Evolutionary conservation across 2,888 invertebrate species (phyloP).

Genomic region (Macrosoma leucophasiata): DNA sequence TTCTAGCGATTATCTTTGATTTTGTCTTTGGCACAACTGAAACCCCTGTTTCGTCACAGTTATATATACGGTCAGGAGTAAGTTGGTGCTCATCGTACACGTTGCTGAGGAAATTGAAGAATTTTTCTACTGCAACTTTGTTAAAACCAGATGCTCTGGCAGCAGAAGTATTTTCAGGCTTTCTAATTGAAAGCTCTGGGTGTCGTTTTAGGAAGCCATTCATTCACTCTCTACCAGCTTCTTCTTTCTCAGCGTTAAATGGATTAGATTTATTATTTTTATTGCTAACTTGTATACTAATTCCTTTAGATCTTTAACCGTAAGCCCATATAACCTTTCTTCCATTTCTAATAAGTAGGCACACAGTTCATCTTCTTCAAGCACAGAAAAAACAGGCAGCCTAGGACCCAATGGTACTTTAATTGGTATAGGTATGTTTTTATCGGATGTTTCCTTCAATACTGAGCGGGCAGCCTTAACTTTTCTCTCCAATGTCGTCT

Average conservation of each 20-base stretch:
- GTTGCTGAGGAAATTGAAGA: slow-evolving; percentile 23
- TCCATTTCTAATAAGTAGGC: slow-evolving; percentile 19
- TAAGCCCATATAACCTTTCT: slow-evolving; percentile 21
- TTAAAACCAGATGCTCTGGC: slow-evolving; percentile 38
- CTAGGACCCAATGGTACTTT: slow-evolving; percentile 10
- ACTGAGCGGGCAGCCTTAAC: slow-evolving; percentile 12
- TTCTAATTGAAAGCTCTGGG: slow-evolving; percentile 26
- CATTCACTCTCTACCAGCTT: slow-evolving; percentile 36
- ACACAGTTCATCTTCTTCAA: slow-evolving; percentile 17
- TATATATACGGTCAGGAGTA: slow-evolving; percentile 31
- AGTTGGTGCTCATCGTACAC: slow-evolving; percentile 25
- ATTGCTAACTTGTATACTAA: slow-evolving; percentile 28
- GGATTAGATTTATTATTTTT: slow-evolving; percentile 30
- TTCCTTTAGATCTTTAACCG: slow-evolving; percentile 26
- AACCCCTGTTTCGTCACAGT: slow-evolving; percentile 34
- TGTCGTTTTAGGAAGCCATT: slow-evolving; percentile 28
- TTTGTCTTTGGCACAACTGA: slow-evolving; percentile 27
- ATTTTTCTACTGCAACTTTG: slow-evolving; percentile 25
- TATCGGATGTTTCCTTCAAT: slow-evolving; percentile 3
- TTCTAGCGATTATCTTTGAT: slow-evolving; percentile 27
- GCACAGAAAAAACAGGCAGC: slow-evolving; percentile 12
- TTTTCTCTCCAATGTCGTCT: slow-evolving; percentile 15
- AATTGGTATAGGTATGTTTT: slow-evolving; percentile 6
- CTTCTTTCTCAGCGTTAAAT: slow-evolving; percentile 30
- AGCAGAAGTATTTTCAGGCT: slow-evolving; percentile 29